Conservation (phyloP, 1,140 invertebrate species). For the Oedothorax gibbosus region DNA sequence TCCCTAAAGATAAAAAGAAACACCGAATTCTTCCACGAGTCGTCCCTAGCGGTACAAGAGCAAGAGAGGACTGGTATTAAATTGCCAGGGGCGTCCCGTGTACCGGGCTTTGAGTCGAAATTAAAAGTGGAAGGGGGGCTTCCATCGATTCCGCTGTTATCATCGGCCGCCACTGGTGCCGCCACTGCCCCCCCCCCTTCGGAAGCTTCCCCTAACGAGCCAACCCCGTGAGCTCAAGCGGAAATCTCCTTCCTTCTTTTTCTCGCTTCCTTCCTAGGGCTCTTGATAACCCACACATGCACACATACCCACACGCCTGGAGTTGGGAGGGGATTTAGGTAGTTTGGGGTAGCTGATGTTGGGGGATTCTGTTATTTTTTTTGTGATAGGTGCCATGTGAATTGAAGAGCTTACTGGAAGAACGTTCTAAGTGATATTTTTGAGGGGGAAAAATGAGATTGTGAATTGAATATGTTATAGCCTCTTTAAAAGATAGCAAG, state of each 20-base stretch:
- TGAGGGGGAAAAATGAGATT: no score
- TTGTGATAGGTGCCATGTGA: no score
- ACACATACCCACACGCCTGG: conserved; percentile 22
- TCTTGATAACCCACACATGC: conserved; percentile 48
- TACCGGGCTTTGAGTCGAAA: conserved; percentile 55
- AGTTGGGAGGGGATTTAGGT: no score
- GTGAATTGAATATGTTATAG: no score
- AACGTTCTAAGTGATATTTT: no score
- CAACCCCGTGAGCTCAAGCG: conserved; percentile 46
- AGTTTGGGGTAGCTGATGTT: no score
- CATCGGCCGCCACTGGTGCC: conserved; percentile 50
- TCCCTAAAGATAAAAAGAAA: conserved; percentile 46
- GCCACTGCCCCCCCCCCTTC: neutral
- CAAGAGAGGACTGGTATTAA: conserved; percentile 47
- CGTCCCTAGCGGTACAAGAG: conserved; percentile 5
- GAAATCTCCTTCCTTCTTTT: conserved; percentile 42
- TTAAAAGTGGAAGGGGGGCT: conserved; percentile 55
- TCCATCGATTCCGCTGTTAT: conserved; percentile 58
- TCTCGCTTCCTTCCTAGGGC: conserved; percentile 18
- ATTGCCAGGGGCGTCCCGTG: conserved; percentile 49
- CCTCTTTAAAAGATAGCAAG: no score
- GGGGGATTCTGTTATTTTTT: no score
- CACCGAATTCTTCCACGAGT: conserved; percentile 27
- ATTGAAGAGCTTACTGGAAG: no score
- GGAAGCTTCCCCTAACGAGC: conserved; percentile 35